Evolutionary conservation across 2,113 vertebrate species (phyloP).

Genomic region (Cyprinus carpio): DNA sequence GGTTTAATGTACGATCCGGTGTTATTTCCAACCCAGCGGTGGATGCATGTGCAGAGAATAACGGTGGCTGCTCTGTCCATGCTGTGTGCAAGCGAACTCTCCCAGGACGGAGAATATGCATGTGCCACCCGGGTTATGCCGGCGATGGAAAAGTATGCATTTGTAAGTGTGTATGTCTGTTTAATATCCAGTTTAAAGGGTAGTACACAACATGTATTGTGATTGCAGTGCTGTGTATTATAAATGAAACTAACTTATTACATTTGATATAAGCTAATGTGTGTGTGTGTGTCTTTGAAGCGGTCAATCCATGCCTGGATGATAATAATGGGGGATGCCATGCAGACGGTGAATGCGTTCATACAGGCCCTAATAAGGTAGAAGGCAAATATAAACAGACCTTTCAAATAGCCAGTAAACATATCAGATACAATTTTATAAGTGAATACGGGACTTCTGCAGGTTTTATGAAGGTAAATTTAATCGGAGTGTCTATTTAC

Average conservation of each 20-base stretch:
- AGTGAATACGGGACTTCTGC: no score
- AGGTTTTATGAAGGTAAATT: no score
- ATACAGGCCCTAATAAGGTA: conserved; percentile 90
- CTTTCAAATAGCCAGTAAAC: neutral
- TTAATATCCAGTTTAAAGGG: neutral
- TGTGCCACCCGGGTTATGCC: conserved; percentile 75
- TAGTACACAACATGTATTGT: neutral
- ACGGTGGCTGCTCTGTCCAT: conserved; percentile 83
- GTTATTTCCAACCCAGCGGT: conserved; percentile 61
- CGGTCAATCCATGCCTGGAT: conserved; percentile 88
- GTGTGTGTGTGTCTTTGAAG: conserved; percentile 71
- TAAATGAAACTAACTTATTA: neutral
- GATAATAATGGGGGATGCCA: conserved; percentile 81
- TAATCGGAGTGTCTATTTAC: no score
- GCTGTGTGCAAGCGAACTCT: conserved; percentile 84
- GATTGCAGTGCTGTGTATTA: neutral
- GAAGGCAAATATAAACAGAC: neutral
- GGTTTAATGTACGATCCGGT: neutral
- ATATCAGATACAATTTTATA: neutral
- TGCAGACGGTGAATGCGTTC: conserved; percentile 83
- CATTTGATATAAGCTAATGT: neutral
- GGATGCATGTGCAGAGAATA: conserved; percentile 77
- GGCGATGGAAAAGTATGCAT: conserved; percentile 89
- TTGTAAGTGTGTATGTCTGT: conserved; percentile 67
- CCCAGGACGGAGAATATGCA: conserved; percentile 79